phyloP scores from a whole-genome alignment of 2,113 vertebrate species.

The Sardina pilchardus region DNA sequence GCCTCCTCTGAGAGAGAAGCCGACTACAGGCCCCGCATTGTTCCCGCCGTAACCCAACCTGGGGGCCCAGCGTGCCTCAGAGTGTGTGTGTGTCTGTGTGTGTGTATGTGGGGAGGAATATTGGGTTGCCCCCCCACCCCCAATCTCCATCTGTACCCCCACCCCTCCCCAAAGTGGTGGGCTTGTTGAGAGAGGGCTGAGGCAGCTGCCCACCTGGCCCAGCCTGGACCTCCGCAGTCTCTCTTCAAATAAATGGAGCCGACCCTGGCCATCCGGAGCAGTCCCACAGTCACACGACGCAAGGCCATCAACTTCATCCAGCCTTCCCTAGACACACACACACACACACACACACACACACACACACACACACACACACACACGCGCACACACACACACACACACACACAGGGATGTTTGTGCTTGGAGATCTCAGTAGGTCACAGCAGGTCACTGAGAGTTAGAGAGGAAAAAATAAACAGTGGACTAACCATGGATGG shows the following conservation, averaged over 20 bases:
- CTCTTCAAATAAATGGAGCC: slow-evolving; percentile 74
- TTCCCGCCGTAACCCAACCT: slow-evolving; percentile 74
- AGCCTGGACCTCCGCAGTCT: slow-evolving; percentile 61
- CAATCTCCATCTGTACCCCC: slow-evolving; percentile 36
- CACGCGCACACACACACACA: too few species aligned
- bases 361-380: too few species aligned
- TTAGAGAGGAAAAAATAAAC: not conserved
- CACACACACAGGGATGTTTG: not conserved
- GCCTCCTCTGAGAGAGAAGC: slow-evolving; percentile 62
- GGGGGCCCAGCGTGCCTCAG: slow-evolving; percentile 56
- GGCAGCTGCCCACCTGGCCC: slow-evolving; percentile 73
- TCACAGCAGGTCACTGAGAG: not conserved
- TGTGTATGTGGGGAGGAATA: too few species aligned
- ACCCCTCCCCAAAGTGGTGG: slow-evolving; percentile 61
- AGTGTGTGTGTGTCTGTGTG: too few species aligned
- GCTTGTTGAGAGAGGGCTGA: slow-evolving; percentile 65
- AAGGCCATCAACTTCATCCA: not conserved
- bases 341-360: too few species aligned
- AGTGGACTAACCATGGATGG: not conserved
- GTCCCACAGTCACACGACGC: slow-evolving; percentile 14
- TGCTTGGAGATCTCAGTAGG: not conserved
- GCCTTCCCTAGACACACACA: too few species aligned
- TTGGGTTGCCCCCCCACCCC: slow-evolving; percentile 65
- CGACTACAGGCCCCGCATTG: slow-evolving; percentile 71
- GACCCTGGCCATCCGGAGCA: slow-evolving; percentile 42